These are phyloP conservation scores for Ophonus ardosiacus DNA, from an alignment of 2,888 invertebrate species.

Conservation along the genomic window DNA sequence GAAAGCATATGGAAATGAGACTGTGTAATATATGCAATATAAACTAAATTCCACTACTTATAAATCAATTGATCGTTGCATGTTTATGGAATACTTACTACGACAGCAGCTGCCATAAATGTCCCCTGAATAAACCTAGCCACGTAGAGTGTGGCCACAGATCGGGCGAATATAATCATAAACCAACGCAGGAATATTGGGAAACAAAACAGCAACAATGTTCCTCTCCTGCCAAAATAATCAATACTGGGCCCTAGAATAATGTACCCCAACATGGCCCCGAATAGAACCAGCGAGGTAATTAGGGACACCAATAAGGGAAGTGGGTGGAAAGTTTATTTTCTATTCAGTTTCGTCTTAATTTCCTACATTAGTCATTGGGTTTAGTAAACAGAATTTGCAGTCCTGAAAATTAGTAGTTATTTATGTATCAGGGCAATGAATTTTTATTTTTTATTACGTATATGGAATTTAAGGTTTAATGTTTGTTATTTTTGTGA, in stretches of 20 bases:
- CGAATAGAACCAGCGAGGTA: background rate
- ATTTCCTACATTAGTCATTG: no score
- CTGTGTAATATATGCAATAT: no score
- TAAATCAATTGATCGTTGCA: background rate
- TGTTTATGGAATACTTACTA: constrained; percentile 21
- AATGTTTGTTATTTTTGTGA: no score
- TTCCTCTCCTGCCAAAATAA: constrained; percentile 10
- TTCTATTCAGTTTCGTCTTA: no score
- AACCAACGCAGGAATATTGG: background rate
- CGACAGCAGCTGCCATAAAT: constrained; percentile 1
- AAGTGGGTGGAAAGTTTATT: background rate
- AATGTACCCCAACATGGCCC: background rate
- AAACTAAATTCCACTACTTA: background rate
- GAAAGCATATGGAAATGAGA: background rate
- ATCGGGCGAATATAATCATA: background rate
- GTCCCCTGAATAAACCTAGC: background rate
- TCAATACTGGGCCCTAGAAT: background rate
- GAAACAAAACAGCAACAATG: background rate
- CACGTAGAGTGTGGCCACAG: background rate
- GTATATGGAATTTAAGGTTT: no score
- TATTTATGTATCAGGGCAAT: no score
- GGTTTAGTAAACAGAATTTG: no score
- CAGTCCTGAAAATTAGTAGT: no score
- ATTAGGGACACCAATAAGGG: background rate
- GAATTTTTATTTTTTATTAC: no score